Evolutionary conservation across 2,113 vertebrate species (phyloP), one percentile per base, ranked within the genome.

Genomic region (Natator depressus): DNA sequence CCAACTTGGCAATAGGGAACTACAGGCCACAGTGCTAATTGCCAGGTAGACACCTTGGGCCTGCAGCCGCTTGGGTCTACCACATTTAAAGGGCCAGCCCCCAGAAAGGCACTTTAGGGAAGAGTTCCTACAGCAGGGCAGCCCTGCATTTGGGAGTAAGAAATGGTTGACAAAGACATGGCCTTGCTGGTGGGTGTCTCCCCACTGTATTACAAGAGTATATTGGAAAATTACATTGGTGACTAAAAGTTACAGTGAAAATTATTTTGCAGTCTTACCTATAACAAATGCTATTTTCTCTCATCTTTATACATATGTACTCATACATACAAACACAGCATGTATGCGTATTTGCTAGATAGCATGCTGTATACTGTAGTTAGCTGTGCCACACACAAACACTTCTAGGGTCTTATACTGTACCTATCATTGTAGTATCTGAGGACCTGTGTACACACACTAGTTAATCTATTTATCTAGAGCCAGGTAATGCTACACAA

Each of bases 381-480:
- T 86, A 80, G 57, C 65, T 50, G 42, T 89, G 85, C 69, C 80
- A 50, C 65, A 84, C 42, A 19, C 55, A 50, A 50, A 11, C 0
- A 1, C n/a, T 42, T 5, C 84, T 27, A 84, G 54, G 88, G 88
- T 76, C 80, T 89, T 65, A n/a, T 86, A 62, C 25, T 76, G 8
- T 76, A 46, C 38, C 38, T 29, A 47, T 55, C 82, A 29, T 22
- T 19, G 76, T 5, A 14, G 69, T 55, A 72, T 78, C 84, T 47
- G 9, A 86, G 46, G 8, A 14, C 0, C 4, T 31, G 46, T 25
- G 16, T 78, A 47, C 0, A 1, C 75, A 78, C 11, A 76, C 38
- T 47, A 27, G 10, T 87, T 55, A 25, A 31, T 57, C 42, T 80
- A 55, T 8, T 6, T 19, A 31, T 22, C 8, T 54, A 54, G 53